Percentiles rank a stretch among this genome's conserved stretches.
phyloP scores from a whole-genome alignment of 1,140 invertebrate genomes.

The Bilobella aurantiaca region DNA sequence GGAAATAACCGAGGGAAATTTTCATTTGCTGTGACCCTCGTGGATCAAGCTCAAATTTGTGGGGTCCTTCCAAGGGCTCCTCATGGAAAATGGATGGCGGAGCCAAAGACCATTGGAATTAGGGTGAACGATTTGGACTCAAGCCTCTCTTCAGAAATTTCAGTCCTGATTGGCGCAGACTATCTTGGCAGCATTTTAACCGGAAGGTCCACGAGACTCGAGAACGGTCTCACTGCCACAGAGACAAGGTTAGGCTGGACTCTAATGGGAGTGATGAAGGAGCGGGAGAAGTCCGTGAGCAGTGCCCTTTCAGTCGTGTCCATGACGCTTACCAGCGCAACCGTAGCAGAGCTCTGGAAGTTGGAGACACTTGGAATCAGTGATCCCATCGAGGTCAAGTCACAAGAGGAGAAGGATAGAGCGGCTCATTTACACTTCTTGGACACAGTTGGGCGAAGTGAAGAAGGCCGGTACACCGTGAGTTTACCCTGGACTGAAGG shows the following conservation, averaged over 20 bases:
- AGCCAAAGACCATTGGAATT: background rate
- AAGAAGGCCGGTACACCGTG: conserved; percentile 19
- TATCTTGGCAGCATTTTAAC: background rate
- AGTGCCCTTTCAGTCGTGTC: conserved; percentile 23
- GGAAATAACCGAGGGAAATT: background rate
- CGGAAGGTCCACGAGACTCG: background rate
- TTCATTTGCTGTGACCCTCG: background rate
- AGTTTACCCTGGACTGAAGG: conserved; percentile 20
- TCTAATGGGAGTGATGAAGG: conserved; percentile 13
- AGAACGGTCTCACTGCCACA: background rate
- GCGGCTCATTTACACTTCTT: conserved; percentile 18
- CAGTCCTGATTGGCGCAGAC: conserved; percentile 8
- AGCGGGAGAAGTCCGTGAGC: conserved; percentile 7
- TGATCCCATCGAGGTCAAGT: conserved; percentile 21
- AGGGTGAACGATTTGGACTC: background rate
- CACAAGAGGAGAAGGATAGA: conserved; percentile 14
- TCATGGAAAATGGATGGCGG: background rate
- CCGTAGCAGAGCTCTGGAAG: conserved; percentile 37
- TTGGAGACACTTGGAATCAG: conserved; percentile 36
- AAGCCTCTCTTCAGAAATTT: background rate
- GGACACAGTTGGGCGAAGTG: conserved; percentile 7
- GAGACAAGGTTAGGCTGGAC: conserved; percentile 11
- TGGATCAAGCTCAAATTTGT: background rate
- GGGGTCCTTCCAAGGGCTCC: background rate
- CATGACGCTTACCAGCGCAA: background rate